phyloP scores from a whole-genome alignment of 2,113 vertebrate genomes.

The Cyanoderma ruficeps region DNA sequence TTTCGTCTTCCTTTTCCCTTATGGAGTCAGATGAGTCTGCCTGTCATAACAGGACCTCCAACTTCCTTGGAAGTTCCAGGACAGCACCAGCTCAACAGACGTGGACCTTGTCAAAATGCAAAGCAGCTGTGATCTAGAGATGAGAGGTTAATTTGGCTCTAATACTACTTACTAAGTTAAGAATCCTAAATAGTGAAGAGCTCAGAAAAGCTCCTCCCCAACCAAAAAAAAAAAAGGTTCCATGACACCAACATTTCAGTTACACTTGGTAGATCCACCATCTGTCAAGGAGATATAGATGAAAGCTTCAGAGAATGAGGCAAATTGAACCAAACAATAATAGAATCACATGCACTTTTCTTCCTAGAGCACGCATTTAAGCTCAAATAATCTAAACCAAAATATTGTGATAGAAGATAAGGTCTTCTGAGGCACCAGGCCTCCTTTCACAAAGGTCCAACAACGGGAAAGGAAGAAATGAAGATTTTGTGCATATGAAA shows the following conservation, averaged over 20 bases:
- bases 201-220: neutral
- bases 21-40: neutral
- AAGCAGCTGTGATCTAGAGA: neutral
- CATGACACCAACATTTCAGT: neutral
- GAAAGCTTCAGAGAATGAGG: neutral
- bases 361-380: neutral
- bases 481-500: neutral
- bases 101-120: neutral
- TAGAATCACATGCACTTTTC: neutral
- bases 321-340: neutral
- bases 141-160: neutral
- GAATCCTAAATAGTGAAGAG: neutral
- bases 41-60: neutral
- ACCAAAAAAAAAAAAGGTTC: neutral
- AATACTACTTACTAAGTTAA: neutral
- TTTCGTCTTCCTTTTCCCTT: rapidly evolving
- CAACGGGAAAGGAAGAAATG: neutral
- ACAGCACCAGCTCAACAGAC: neutral
- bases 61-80: neutral
- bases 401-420: neutral
- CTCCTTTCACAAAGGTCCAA: neutral
- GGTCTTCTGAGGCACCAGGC: neutral
- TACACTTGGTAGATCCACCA: neutral
- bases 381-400: neutral
- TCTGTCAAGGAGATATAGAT: neutral